phyloP scores from a whole-genome alignment of 2,113 vertebrate genomes.

The Leuciscus idus region DNA sequence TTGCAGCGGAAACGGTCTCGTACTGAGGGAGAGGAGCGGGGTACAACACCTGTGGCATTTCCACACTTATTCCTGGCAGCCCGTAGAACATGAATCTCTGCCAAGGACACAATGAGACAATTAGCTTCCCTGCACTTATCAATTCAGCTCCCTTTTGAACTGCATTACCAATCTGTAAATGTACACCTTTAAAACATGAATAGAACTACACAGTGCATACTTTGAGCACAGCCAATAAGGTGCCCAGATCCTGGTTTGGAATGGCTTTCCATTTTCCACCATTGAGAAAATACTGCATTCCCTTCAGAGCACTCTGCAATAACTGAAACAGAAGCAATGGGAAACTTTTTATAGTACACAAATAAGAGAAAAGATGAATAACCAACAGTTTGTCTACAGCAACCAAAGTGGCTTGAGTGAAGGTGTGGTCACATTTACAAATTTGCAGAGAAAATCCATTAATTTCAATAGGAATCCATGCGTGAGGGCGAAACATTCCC shows the following conservation, averaged over 20 bases:
- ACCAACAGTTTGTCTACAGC: background rate
- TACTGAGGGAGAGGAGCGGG: conserved; percentile 91
- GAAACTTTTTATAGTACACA: background rate
- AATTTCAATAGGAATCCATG: background rate
- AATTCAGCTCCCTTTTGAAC: background rate
- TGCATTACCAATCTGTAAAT: background rate
- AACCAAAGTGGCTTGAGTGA: no score
- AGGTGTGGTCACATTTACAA: background rate
- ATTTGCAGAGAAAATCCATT: background rate
- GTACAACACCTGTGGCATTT: conserved; percentile 87
- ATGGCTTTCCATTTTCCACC: conserved; percentile 88
- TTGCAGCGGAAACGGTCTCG: conserved; percentile 75
- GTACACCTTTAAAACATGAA: background rate
- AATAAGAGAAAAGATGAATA: background rate
- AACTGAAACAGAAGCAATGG: conserved; percentile 72
- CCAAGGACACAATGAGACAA: conserved; percentile 42
- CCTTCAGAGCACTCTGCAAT: conserved; percentile 89
- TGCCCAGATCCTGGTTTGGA: conserved; percentile 84
- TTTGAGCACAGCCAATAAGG: conserved; percentile 90
- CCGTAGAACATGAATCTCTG: conserved; percentile 96
- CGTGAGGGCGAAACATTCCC: background rate
- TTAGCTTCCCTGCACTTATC: background rate
- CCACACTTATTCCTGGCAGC: conserved; percentile 86
- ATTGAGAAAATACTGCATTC: conserved; percentile 87
- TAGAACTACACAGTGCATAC: conserved; percentile 64